Evolutionary conservation across 2,113 vertebrate species (phyloP).

Genomic region (Serilophus lunatus): DNA sequence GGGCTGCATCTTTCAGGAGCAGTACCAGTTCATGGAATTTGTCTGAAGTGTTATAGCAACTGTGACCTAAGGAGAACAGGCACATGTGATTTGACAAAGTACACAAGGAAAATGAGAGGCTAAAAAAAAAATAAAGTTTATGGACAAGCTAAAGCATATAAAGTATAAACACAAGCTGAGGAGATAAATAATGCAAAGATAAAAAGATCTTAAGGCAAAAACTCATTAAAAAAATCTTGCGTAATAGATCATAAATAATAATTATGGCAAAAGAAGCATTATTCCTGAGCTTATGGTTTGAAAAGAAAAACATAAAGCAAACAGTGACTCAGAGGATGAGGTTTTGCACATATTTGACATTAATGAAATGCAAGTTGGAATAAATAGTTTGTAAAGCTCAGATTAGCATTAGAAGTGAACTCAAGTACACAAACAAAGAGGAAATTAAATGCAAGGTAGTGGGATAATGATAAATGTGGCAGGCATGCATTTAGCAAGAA

Average conservation of each 20-base stretch:
- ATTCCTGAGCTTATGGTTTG: neutral
- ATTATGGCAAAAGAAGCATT: neutral
- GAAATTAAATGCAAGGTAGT: constrained; percentile 11
- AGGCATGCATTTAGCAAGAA: neutral
- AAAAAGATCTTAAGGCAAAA: neutral
- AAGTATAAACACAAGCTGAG: neutral
- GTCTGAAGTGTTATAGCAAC: neutral
- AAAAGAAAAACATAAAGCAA: neutral
- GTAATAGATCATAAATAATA: neutral
- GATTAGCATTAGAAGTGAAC: constrained; percentile 27
- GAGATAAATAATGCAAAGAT: neutral
- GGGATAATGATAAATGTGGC: neutral
- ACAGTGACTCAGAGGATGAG: neutral
- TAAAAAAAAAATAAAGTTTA: neutral
- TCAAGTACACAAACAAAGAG: neutral
- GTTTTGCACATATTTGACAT: neutral
- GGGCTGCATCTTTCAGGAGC: neutral
- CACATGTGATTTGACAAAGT: neutral
- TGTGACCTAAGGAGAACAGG: neutral
- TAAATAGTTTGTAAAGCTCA: neutral
- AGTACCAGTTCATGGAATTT: neutral
- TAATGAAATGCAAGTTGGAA: constrained; percentile 2
- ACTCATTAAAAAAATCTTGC: neutral
- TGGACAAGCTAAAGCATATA: neutral
- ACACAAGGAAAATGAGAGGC: neutral